These are phyloP conservation scores for Elysia crispata DNA, from an alignment of 2,888 invertebrate species.

Conservation along the genomic window DNA sequence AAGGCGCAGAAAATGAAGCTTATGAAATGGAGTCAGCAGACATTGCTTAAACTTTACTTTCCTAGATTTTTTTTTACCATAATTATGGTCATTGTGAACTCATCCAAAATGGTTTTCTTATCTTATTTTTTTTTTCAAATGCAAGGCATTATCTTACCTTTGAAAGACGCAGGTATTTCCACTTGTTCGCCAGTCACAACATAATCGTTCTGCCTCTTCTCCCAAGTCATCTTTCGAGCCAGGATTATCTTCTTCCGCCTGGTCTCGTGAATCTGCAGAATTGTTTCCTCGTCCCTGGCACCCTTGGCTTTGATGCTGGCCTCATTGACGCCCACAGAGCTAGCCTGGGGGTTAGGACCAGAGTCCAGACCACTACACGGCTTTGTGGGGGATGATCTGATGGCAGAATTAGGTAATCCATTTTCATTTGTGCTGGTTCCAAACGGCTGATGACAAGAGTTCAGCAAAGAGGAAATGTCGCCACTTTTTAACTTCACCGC, in stretches of 20 bases:
- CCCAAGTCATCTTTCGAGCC: constrained; percentile 67
- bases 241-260: constrained; percentile 64
- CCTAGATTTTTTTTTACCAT: too few relatives aligned
- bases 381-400: too few relatives aligned
- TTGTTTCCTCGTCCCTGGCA: constrained; percentile 50
- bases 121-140: too few relatives aligned
- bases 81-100: too few relatives aligned
- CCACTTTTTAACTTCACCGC: constrained; percentile 56
- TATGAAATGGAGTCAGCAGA: too few relatives aligned
- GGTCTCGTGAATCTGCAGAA: constrained; percentile 64
- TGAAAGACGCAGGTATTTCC: constrained; percentile 65
- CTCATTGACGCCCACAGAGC: neutral
- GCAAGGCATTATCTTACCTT: constrained; percentile 57
- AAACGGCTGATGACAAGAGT: neutral
- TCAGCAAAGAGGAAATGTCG: constrained; percentile 52
- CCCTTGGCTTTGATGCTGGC: neutral
- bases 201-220: constrained; percentile 66
- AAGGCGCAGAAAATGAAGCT: too few relatives aligned
- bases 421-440: too few relatives aligned
- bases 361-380: constrained; percentile 14
- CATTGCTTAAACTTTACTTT: too few relatives aligned
- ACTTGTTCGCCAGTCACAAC: constrained; percentile 61
- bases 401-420: too few relatives aligned
- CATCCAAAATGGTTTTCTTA: too few relatives aligned
- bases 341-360: too few relatives aligned